These are phyloP conservation scores for Ditylenchus weischeri DNA, from an alignment of 2,888 invertebrate species.

Conservation along the genomic window DNA sequence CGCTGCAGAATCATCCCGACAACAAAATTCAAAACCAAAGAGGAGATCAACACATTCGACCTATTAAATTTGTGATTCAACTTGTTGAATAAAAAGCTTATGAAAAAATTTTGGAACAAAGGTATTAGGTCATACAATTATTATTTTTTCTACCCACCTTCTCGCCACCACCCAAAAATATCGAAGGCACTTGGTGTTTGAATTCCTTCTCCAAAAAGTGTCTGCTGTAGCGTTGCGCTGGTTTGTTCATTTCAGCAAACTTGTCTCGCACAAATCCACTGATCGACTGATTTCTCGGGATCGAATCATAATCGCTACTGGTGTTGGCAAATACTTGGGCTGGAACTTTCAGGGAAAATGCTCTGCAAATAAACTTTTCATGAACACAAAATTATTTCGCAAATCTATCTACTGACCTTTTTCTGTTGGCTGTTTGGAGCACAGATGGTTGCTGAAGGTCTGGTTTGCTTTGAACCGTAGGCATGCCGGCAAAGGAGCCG, in stretches of 20 bases:
- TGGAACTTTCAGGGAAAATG: conserved; percentile 3
- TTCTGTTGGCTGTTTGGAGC: neutral
- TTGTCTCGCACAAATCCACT: conserved; percentile 28
- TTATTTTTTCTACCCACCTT: too few relatives aligned
- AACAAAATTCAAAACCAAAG: too few relatives aligned
- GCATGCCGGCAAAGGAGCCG: conserved; percentile 32
- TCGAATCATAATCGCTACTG: conserved; percentile 15
- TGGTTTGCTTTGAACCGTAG: conserved; percentile 29
- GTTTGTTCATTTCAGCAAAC: conserved; percentile 28
- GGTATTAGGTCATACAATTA: too few relatives aligned
- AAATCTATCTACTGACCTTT: neutral
- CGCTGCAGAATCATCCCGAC: too few relatives aligned
- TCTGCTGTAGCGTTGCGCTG: conserved; percentile 19
- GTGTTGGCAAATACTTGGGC: neutral
- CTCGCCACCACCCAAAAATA: neutral
- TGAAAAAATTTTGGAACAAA: too few relatives aligned
- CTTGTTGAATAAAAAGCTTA: too few relatives aligned
- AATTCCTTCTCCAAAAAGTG: conserved; percentile 25
- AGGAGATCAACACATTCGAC: too few relatives aligned
- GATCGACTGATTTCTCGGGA: conserved; percentile 26
- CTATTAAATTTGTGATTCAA: too few relatives aligned
- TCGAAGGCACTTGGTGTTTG: neutral
- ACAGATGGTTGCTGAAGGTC: conserved; percentile 14
- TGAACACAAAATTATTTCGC: neutral
- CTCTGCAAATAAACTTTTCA: neutral